Evolutionary conservation across 2,797 vertebrate species (phyloP).

Genomic region (Phalanger gymnotis): DNA sequence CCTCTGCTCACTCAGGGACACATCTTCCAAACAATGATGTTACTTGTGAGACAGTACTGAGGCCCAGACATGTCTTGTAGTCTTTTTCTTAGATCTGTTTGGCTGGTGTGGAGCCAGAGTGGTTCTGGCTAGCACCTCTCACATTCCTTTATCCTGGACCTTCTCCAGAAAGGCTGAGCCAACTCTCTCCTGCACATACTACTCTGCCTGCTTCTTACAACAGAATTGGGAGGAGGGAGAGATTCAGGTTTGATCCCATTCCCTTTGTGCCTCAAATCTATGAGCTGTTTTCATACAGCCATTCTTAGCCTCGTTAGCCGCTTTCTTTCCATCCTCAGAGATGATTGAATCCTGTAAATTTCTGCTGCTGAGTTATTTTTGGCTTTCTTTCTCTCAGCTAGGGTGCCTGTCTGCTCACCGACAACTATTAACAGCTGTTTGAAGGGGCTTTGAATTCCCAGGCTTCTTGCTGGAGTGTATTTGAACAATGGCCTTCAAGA

Average conservation of each 20-base stretch:
- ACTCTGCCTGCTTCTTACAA: not conserved
- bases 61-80: not conserved
- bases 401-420: conserved; percentile 60
- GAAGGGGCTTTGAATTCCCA: conserved; percentile 63
- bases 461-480: conserved; percentile 63
- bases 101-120: not conserved
- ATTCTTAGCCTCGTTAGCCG: conserved; percentile 14
- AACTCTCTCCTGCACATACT: fast-evolving
- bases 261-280: not conserved
- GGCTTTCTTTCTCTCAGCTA: conserved; percentile 62
- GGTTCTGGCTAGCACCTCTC: not conserved
- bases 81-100: not conserved
- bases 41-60: not conserved
- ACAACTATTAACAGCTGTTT: conserved; percentile 72
- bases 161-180: conserved; percentile 9
- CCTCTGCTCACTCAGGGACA: not conserved
- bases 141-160: not conserved
- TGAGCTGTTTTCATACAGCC: not conserved
- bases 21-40: not conserved
- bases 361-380: conserved; percentile 63
- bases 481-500: conserved; percentile 53
- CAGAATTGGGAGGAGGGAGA: not conserved
- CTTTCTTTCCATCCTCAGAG: conserved; percentile 52
- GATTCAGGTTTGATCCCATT: not conserved
- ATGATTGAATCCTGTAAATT: conserved; percentile 63